Evolutionary conservation across 2,797 vertebrate genomes (phyloP), one percentile per base, ranked within the genome.

Genomic region (Brachymystax lenok): DNA sequence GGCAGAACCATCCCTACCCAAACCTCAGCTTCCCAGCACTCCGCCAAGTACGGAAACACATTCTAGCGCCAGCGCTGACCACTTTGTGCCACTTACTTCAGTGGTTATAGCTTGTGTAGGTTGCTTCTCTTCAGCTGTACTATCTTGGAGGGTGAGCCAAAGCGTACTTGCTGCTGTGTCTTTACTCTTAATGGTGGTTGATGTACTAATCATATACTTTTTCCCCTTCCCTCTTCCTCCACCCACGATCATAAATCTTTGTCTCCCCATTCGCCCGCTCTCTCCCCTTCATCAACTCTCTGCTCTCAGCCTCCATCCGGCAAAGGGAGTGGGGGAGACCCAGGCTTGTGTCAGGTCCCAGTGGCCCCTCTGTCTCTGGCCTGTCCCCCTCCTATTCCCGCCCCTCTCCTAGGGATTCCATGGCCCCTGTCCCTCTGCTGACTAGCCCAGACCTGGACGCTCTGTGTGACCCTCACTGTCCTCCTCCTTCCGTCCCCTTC

Each of bases 381-480:
- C 63, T 73, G 0, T 3, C 77, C 70, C 17, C 17, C 17, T 79
- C 33, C 24, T 81, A 73, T 0, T 77, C 88, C 71, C 69, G 89
- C 52, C 4, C 69, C 74, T 79, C 90, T 0, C 19, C n/a, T 17
- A 77, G 35, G 30, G 82, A 74, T 0, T 78, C 88, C 71, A 71
- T 90, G 56, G 2, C 69, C 74, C 80, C 92, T 0, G 79, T 95
- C 69, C 94, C 94, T 61, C 85, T 95, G 77, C 83, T 92, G 76
- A 91, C 81, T 71, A 92, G 89, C 21, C 94, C 94, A 7, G 94
- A 95, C 83, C 94, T 95, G 0, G 94, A 95, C 56, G 90, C 94
- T 61, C 91, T 95, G 61, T 95, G 94, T 74, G 93, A 95, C 80
- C 92, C 93, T 0, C 85, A 50, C 5, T 69, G 74, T 72, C 86